Base-by-base conservation (phyloP, 2,113 vertebrate species). In the Heptranchias perlo region DNA sequence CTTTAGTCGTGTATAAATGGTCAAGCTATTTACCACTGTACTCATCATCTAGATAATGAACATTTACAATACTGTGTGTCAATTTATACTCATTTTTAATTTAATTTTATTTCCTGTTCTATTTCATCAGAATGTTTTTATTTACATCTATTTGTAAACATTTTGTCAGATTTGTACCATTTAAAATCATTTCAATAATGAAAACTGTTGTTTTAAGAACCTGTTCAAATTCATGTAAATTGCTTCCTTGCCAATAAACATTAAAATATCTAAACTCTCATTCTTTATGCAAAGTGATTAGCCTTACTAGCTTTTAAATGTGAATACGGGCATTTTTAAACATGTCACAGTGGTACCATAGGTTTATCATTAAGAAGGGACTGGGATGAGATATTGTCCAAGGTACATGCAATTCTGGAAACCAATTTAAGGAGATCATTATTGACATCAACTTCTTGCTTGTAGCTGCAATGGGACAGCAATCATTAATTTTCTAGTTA, bases 211-310 rank as follows among this genome's bases (percentile, higher is more conserved):
- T 62, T 62, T 62, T 92, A 62, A 39, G 58, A 62, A 62, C 58
- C 39, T 39, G 14, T 21, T 62, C 14, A 39, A 39, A 39, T 93
- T 62, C 21, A 21, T 93, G 89, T 62, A 93, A 62, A 93, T 93
- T 93, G 35, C n/a, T 93, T 93, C 58, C 58, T 93, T 93, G 58
- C 16, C 39, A 93, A 64, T 93, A 62, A 93, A 93, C 35, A 35
- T 11, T 31, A 91, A 54, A 58, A 16, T 62, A 62, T 62, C 35
- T 62, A 93, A 62, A 62, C 61, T 91, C 21, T 61, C 62, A 64
- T 93, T 93, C 58, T 93, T 64, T 39, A 18, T 64, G 58, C 35
- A 21, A 8, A 58, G 16, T 91, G 52, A 91, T 93, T 93, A 35
- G 64, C 23, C 18, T 10, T 58, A 35, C 10, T 0, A 61, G n/a